Conservation (phyloP, 2,113 vertebrate genomes). For the Vimba vimba region DNA sequence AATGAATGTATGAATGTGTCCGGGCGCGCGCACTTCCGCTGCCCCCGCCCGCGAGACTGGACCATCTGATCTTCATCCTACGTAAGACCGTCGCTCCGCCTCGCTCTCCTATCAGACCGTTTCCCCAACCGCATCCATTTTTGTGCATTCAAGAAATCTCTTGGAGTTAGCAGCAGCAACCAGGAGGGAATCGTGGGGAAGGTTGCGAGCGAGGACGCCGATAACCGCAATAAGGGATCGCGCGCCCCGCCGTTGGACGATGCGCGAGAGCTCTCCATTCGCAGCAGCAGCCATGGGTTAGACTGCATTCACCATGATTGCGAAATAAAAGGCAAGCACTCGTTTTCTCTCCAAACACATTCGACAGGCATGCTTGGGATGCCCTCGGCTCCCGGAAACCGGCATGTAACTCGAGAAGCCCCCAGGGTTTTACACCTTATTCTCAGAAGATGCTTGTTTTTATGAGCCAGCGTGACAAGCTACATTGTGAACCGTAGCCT, state of each 20-base stretch:
- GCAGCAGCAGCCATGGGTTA: conserved; percentile 60
- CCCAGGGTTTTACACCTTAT: conserved; percentile 6
- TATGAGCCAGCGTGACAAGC: neutral
- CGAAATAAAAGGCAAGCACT: conserved; percentile 62
- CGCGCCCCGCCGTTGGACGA: conserved; percentile 26
- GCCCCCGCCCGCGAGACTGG: conserved; percentile 21
- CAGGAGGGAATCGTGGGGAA: neutral
- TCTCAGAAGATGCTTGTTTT: neutral
- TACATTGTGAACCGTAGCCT: neutral
- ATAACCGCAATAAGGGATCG: conserved; percentile 20
- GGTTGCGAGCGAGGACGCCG: conserved; percentile 31
- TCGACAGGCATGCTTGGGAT: neutral
- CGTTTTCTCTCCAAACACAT: conserved; percentile 44
- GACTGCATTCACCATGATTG: conserved; percentile 65
- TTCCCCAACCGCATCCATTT: conserved; percentile 63
- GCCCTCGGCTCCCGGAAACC: conserved; percentile 10
- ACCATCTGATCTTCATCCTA: conserved; percentile 65
- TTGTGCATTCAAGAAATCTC: conserved; percentile 60
- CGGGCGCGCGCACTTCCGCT: conserved; percentile 20
- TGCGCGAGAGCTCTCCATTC: conserved; percentile 50
- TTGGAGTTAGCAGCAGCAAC: conserved; percentile 43
- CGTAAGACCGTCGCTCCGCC: conserved; percentile 65
- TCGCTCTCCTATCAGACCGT: conserved; percentile 61
- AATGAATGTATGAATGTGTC: conserved; percentile 47
- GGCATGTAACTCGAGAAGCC: conserved; percentile 3